Percentiles rank a stretch among this genome's conserved stretches.
phyloP scores from a whole-genome alignment of 2,113 vertebrate genomes.

The Conger conger region DNA sequence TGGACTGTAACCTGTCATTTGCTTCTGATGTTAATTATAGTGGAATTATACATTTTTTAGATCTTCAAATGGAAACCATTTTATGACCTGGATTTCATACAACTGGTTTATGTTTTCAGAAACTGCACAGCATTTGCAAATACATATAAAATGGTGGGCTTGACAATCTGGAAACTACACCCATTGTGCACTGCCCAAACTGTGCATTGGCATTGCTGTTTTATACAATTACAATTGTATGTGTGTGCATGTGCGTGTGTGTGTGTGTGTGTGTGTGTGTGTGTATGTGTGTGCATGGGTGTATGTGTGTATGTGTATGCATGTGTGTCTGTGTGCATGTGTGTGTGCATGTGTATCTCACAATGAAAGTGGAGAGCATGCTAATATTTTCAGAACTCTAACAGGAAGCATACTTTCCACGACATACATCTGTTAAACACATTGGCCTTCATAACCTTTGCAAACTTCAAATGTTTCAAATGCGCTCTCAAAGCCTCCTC shows the following conservation, averaged over 20 bases:
- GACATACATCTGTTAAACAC: constrained; percentile 66
- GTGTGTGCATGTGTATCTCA: constrained; percentile 18
- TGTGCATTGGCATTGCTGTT: background rate
- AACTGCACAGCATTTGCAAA: background rate
- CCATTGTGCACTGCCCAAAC: background rate
- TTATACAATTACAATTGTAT: background rate
- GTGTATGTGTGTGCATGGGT: background rate
- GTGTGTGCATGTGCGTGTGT: background rate
- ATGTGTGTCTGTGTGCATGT: background rate
- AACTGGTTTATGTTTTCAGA: background rate
- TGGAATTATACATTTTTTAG: background rate
- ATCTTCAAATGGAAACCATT: background rate
- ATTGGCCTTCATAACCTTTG: constrained; percentile 56
- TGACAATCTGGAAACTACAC: background rate
- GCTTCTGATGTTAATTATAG: background rate
- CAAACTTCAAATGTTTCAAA: constrained; percentile 29
- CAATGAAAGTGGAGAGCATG: background rate
- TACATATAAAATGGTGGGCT: background rate
- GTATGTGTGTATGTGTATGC: constrained; percentile 24
- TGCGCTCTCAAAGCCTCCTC: constrained; percentile 39
- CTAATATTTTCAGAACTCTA: constrained; percentile 26
- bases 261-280: too few species aligned
- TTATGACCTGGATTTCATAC: background rate
- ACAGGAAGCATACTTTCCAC: constrained; percentile 54
- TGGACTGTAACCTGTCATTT: constrained; percentile 8